Base-by-base conservation (phyloP, 2,797 vertebrate species). In the Carduelis carduelis region DNA sequence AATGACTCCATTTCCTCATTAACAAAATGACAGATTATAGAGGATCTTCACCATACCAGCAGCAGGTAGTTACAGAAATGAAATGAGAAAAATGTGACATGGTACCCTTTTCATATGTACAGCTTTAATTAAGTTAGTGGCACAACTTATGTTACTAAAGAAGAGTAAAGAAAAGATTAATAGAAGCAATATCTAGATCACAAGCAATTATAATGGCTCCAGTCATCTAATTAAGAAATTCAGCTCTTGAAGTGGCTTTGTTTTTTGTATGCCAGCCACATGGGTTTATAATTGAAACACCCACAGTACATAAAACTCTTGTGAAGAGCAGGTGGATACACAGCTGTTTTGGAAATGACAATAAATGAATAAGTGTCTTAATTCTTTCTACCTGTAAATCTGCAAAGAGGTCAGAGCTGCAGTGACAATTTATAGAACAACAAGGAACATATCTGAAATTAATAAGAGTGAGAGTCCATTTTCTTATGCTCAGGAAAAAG, bases 221-320 rank as follows among this genome's bases (percentile, higher is more conserved):
- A 89, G 60, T 57, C 7, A 2, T 52, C 46, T 61, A 80, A 68
- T 87, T 82, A 92, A 91, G 39, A 75, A 84, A 92, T 76, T 83
- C 56, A 68, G 11, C 34, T 79, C 59, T 44, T 87, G 44, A 89
- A 93, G 65, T 68, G 14, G 60, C 44, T 85, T 87, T 75, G 22
- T 1, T 89, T 95, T 95, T 95, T 60, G 50, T 71, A 76, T 49
- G 50, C 57, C 69, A 92, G 37, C 23, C 57, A 78, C 90, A 59
- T 52, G 61, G 30, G 74, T 92, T 94, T 90, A 53, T 87, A 79
- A 71, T 52, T 93, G 60, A 96, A 89, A 91, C 15, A 89, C 35
- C 46, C 71, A 81, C 16, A 81, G 63, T 27, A 22, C 72, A 83
- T 78, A 82, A 93, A 94, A 92, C 50, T 87, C 50, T 72, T 76